Evolutionary conservation across 2,888 invertebrate genomes (phyloP), one percentile per base, ranked within the genome.

Genomic region (Ennomos erosarius): DNA sequence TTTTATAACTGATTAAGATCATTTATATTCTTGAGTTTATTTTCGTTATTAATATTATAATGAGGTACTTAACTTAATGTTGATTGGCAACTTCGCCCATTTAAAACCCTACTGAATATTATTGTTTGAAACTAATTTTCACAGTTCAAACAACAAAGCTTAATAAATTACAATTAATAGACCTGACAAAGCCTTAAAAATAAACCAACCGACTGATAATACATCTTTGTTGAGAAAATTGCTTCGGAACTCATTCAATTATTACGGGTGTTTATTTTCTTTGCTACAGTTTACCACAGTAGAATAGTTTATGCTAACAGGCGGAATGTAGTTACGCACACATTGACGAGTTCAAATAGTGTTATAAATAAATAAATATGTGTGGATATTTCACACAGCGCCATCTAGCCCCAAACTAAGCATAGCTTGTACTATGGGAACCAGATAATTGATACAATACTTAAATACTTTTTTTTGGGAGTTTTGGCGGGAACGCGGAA

Each of bases 191-290:
- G 40, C 46, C 36, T 67, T 63, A 51, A 59, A 65, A 67, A 62
- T 55, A 61, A 58, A 64, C 39, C 63, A 60, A 58, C 56, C 58
- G 59, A 55, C 62, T 64, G 58, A 63, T 65, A 61, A 62, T 67
- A 68, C 64, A 62, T 63, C 62, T 64, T 61, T 61, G 64, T 65
- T 56, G 63, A 59, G 61, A 61, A 63, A 66, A 66, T 62, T 61
- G 64, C 65, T 65, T 66, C 58, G 52, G 45, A 65, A 63, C 63
- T 68, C 68, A 66, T 65, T 68, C 67, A 68, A 65, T 68, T 66
- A 66, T 58, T 58, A 65, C 63, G 65, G 64, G 61, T 68, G 68
- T 68, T 68, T 68, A 65, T 68, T 68, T 66, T 68, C 60, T 63
- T 59, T 52, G 61, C 9, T 39, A 51, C 50, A 46, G 46, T 34